Evolutionary conservation across 2,888 invertebrate genomes (phyloP).

Genomic region (Cosmia trapezina): DNA sequence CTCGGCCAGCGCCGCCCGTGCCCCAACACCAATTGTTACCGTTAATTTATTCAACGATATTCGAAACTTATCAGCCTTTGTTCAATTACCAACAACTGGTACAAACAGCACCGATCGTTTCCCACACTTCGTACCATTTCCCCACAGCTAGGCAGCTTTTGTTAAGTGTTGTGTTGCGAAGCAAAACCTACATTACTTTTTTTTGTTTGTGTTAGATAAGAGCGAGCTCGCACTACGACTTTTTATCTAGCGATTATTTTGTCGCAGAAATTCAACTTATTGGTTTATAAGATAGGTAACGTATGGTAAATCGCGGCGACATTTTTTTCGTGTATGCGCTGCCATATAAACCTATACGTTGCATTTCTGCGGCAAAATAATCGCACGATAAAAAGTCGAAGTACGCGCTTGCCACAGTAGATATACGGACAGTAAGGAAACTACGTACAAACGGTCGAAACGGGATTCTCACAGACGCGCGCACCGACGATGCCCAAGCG

Average conservation of each 20-base stretch:
- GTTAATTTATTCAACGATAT: slow-evolving; percentile 78
- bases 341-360: neutral
- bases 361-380: neutral
- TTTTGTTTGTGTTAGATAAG: slow-evolving; percentile 23
- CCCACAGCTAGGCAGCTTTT: slow-evolving; percentile 25
- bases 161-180: slow-evolving; percentile 51
- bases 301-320: neutral
- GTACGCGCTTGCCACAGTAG: neutral
- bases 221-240: too few species aligned
- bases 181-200: slow-evolving; percentile 47
- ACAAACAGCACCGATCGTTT: slow-evolving; percentile 75
- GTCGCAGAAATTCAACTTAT: too few species aligned
- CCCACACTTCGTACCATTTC: slow-evolving; percentile 55
- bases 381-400: neutral
- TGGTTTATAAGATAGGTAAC: too few species aligned
- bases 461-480: too few species aligned
- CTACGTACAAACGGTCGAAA: too few species aligned
- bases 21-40: slow-evolving; percentile 83
- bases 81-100: slow-evolving; percentile 75
- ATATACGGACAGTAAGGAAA: too few species aligned
- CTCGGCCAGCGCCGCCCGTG: slow-evolving; percentile 74
- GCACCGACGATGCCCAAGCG: too few species aligned
- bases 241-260: too few species aligned
- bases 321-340: neutral
- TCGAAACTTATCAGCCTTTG: slow-evolving; percentile 68